Conservation (phyloP, 2,113 vertebrate genomes). For the Pygoscelis adeliae region DNA sequence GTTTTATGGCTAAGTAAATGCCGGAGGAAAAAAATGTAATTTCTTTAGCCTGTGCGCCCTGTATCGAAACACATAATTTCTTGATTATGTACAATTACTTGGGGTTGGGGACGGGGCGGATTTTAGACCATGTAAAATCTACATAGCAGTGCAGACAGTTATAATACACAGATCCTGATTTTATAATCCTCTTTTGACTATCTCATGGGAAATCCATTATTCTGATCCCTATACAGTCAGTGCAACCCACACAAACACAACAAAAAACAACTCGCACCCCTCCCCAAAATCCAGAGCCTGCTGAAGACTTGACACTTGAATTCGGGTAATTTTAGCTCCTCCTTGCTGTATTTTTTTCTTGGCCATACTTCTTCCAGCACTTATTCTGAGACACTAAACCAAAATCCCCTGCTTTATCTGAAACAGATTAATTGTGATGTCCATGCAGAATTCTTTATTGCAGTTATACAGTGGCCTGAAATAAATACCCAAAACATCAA, state of each 20-base stretch:
- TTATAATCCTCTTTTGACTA: constrained; percentile 39
- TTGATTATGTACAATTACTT: neutral
- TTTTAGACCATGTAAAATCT: neutral
- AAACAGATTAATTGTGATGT: neutral
- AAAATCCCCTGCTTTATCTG: neutral
- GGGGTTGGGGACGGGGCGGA: neutral
- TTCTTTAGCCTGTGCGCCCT: neutral
- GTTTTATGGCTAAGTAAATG: neutral
- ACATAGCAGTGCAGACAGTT: neutral
- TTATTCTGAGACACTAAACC: neutral
- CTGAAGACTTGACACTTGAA: neutral
- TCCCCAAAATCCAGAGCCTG: neutral
- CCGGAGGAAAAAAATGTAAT: neutral
- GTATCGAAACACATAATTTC: neutral
- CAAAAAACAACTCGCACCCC: neutral
- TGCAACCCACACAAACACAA: neutral
- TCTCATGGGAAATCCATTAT: neutral
- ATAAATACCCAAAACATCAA: neutral
- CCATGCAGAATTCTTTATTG: neutral
- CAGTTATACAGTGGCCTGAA: neutral
- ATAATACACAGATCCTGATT: neutral
- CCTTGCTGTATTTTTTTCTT: neutral
- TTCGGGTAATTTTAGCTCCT: neutral
- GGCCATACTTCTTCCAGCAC: neutral
- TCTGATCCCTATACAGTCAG: neutral